phyloP scores from a whole-genome alignment of 2,797 vertebrate species.

The Cuniculus paca region DNA sequence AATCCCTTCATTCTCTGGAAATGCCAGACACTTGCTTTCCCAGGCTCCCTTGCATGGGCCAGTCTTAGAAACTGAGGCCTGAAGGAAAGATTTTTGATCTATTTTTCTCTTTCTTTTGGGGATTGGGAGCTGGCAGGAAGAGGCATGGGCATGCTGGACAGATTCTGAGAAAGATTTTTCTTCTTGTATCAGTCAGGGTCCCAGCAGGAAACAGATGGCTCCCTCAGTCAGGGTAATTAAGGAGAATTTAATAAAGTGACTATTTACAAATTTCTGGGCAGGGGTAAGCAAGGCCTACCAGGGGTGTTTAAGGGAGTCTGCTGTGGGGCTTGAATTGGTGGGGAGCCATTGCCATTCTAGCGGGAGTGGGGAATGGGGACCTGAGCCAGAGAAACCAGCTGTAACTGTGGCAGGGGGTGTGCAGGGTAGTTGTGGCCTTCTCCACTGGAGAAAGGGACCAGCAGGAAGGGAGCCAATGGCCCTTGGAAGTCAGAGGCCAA shows the following conservation, averaged over 20 bases:
- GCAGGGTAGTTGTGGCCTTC: neutral
- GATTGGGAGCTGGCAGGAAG: neutral
- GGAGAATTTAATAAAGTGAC: constrained; percentile 56
- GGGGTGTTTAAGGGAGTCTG: neutral
- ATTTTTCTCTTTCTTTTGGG: neutral
- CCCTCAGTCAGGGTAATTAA: constrained; percentile 35
- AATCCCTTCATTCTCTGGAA: neutral
- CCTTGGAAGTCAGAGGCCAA: neutral
- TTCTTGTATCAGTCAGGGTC: constrained; percentile 22
- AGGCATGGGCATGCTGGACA: neutral
- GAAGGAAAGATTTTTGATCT: neutral
- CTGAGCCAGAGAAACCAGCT: neutral
- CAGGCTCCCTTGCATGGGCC: neutral
- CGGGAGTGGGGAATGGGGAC: neutral
- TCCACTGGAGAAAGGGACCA: neutral
- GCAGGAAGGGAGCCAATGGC: neutral
- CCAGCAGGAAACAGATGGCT: constrained; percentile 66
- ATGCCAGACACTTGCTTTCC: neutral
- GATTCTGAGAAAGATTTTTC: constrained; percentile 31
- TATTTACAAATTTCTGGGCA: constrained; percentile 58
- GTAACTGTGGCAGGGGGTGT: neutral
- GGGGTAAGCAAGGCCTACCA: neutral
- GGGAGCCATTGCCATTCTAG: neutral
- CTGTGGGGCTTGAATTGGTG: neutral
- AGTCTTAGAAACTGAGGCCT: neutral